Evolutionary conservation across 2,888 invertebrate species (phyloP).

Genomic region (Eudemis profundana): DNA sequence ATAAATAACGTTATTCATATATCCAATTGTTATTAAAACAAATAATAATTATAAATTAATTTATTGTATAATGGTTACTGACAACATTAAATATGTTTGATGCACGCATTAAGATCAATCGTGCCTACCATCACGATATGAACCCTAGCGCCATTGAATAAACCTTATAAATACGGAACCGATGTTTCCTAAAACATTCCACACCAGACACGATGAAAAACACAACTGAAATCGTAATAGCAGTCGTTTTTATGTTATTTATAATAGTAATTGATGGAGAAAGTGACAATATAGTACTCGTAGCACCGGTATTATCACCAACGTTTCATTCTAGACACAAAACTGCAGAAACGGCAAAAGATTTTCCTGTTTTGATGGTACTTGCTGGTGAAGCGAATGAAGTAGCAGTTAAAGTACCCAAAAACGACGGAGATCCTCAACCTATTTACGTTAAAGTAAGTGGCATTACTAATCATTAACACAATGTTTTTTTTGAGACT

Average conservation of each 20-base stretch:
- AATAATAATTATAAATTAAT: not conserved
- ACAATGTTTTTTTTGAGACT: too few relatives aligned
- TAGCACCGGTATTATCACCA: slow-evolving; percentile 68
- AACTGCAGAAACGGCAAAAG: slow-evolving; percentile 68
- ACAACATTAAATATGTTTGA: slow-evolving; percentile 14
- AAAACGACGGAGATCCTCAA: slow-evolving; percentile 48
- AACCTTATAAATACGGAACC: slow-evolving; percentile 72
- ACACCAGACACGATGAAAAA: slow-evolving; percentile 61
- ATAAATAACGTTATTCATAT: too few relatives aligned
- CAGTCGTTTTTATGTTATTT: slow-evolving; percentile 34
- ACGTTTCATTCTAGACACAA: slow-evolving; percentile 56
- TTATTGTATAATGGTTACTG: not conserved
- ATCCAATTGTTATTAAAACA: too few relatives aligned
- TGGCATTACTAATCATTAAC: not conserved
- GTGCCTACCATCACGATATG: slow-evolving; percentile 50
- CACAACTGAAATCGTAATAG: slow-evolving; percentile 44
- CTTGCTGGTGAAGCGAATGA: slow-evolving; percentile 57
- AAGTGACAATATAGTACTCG: slow-evolving; percentile 56
- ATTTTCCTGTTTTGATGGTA: slow-evolving; percentile 69
- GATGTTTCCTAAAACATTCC: slow-evolving; percentile 60
- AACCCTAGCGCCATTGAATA: slow-evolving; percentile 71
- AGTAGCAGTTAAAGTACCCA: slow-evolving; percentile 41
- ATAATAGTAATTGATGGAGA: slow-evolving; percentile 40
- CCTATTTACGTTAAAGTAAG: slow-evolving; percentile 76
- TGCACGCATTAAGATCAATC: slow-evolving; percentile 29